Base-by-base conservation (phyloP, 2,888 invertebrate genomes). In the Apodemia hepburni region DNA sequence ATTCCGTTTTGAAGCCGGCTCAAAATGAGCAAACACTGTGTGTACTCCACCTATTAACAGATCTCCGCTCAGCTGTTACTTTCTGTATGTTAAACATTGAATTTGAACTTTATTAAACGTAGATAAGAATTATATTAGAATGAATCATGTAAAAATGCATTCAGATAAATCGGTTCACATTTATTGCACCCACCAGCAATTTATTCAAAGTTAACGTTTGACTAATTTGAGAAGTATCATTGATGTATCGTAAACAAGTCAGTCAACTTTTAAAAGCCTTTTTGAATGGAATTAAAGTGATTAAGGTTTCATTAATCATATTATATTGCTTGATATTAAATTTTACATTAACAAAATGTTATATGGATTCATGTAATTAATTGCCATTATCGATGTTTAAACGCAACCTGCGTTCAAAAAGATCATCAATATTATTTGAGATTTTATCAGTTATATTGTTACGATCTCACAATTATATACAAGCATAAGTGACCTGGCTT, bases 221-320 rank as follows among this genome's bases (percentile, higher is more conserved):
- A 87, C 90, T 90, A 90, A 90, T 90, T 89, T 89, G 90, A 87
- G 86, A 89, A 86, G 85, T 80, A 76, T 82, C 86, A 84, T 84
- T 77, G 78, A 78, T 72, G 78, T 70, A 77, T 78, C 81, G 79
- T 88, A 85, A 87, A 86, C 68, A 66, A 61, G 54, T 75, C 75
- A 78, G 74, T 80, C 84, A 85, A 84, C 85, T 84, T 54, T 54
- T 54, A 54, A 54, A 42, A 42, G 22, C 27, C 18, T 54, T 54
- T 54, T 58, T 58, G 49, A 62, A 42, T 42, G 15, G 5, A 42
- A 42, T 61, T 58, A 57, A 58, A 2, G 61, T 18, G 47, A 58
- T 49, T 62, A 58, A 42, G 12, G 7, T 54, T 54, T 27, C 15
- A 54, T 54, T 22, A 27, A 54, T 54, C 15, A 51, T 27, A 51